Percentiles rank a stretch among this genome's conserved stretches.
Conservation (phyloP, 2,113 vertebrate species). For the Galeopterus variegatus region DNA sequence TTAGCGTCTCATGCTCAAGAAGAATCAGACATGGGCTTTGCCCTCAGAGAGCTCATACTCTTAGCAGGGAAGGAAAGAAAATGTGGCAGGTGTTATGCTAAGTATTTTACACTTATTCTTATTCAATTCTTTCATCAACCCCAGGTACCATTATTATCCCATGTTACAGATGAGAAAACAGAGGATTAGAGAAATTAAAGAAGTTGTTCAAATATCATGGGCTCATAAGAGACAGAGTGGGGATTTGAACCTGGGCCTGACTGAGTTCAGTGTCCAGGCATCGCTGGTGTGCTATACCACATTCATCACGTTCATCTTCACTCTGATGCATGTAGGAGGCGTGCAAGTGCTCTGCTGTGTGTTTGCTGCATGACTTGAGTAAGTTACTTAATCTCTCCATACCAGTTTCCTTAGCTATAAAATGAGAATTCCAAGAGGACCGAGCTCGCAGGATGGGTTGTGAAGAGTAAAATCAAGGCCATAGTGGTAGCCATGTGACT, state of each 20-base stretch:
- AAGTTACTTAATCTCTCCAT: neutral
- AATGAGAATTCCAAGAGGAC: neutral
- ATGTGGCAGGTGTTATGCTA: neutral
- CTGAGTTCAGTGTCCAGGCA: neutral
- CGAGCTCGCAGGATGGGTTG: neutral
- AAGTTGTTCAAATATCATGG: neutral
- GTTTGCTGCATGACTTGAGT: neutral
- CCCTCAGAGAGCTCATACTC: neutral
- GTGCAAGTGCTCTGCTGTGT: neutral
- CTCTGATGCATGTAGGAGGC: neutral
- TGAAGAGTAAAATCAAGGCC: neutral
- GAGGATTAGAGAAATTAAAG: slow-evolving; percentile 3
- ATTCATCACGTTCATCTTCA: neutral
- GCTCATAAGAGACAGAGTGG: neutral
- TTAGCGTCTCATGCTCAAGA: neutral
- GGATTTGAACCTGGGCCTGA: neutral
- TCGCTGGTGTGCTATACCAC: neutral
- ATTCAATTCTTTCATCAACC: neutral
- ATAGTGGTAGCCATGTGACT: rapidly evolving
- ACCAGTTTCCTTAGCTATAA: neutral
- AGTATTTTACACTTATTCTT: neutral
- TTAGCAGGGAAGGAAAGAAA: neutral
- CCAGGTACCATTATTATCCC: neutral
- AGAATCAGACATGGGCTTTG: neutral
- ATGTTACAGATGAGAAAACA: slow-evolving; percentile 20